Conservation (phyloP, 1,140 invertebrate species). For the Popillia japonica region DNA sequence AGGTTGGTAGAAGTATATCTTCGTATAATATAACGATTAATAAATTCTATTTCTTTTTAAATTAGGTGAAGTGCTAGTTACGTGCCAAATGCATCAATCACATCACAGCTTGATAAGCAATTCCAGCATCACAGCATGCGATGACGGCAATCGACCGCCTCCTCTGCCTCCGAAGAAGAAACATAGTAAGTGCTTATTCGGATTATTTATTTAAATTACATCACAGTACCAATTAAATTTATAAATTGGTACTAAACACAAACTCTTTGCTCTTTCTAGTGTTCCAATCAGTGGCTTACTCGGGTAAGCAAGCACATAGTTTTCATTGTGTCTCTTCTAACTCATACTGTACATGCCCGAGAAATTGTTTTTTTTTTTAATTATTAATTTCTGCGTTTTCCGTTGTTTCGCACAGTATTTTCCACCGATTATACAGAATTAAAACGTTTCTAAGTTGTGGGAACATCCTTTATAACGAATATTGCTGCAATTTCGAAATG, state of each 20-base stretch:
- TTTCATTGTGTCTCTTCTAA: conserved; percentile 35
- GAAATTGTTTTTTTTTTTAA: conserved; percentile 20
- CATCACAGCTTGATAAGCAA: conserved; percentile 53
- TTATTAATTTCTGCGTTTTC: conserved; percentile 34
- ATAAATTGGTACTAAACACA: no score
- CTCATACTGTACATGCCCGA: background rate
- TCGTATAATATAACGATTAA: background rate
- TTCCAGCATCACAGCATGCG: conserved; percentile 57
- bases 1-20: conserved; percentile 23
- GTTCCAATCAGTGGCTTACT: conserved; percentile 94
- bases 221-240: no score
- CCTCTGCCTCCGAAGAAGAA: conserved; percentile 91
- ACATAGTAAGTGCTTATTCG: conserved; percentile 92
- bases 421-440: no score
- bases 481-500: no score
- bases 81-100: conserved; percentile 63
- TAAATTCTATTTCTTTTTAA: background rate
- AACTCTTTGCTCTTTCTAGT: conserved; percentile 66
- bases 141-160: conserved; percentile 75
- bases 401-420: conserved; percentile 35
- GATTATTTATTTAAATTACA: no score
- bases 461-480: no score
- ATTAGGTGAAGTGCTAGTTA: conserved; percentile 63
- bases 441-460: no score
- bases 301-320: conserved; percentile 76